These are phyloP conservation scores for Sminthurinus aureus DNA, from an alignment of 2,888 invertebrate species.

Conservation along the genomic window DNA sequence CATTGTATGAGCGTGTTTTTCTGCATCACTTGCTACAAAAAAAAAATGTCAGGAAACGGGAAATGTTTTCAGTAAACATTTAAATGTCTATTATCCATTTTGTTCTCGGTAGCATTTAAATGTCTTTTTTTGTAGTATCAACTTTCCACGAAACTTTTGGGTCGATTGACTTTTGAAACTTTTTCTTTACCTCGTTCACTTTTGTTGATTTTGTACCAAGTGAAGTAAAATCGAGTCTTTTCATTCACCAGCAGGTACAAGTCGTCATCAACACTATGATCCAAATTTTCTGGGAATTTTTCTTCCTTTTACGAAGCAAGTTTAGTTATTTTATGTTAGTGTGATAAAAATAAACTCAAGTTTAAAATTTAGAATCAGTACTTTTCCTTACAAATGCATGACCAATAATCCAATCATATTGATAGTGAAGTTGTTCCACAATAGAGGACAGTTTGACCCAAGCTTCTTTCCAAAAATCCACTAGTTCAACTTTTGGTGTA, in stretches of 20 bases:
- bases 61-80: neutral
- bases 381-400: constrained; percentile 34
- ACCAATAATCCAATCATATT: constrained; percentile 41
- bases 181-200: constrained; percentile 9
- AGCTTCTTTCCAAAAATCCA: constrained; percentile 40
- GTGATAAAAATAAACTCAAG: no score
- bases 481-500: neutral
- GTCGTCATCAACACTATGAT: constrained; percentile 34
- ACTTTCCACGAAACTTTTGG: no score
- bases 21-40: neutral
- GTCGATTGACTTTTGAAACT: no score
- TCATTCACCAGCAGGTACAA: neutral
- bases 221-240: constrained; percentile 23
- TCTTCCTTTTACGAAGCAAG: constrained; percentile 17
- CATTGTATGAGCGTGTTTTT: constrained; percentile 16
- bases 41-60: no score
- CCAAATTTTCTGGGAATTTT: constrained; percentile 21
- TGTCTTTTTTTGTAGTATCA: no score
- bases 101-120: no score
- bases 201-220: constrained; percentile 22
- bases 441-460: constrained; percentile 43
- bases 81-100: neutral
- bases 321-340: no score
- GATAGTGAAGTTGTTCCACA: constrained; percentile 34
- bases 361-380: no score